These are phyloP conservation scores for Thymelicus acteon DNA, from an alignment of 2,888 invertebrate species.

Conservation along the genomic window DNA sequence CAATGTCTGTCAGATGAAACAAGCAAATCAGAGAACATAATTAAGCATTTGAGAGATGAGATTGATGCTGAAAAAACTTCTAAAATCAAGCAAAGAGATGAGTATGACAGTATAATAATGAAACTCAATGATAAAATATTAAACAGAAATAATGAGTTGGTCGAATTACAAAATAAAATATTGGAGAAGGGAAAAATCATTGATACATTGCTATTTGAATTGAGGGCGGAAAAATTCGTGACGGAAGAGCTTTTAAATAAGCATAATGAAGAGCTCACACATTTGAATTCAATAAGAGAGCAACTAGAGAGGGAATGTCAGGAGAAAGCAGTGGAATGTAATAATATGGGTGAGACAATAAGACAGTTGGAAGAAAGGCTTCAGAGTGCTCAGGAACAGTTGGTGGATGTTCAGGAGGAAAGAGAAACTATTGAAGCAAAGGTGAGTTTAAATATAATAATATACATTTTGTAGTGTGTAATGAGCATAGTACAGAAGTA, in stretches of 20 bases:
- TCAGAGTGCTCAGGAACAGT: conserved; percentile 50
- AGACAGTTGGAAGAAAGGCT: not conserved
- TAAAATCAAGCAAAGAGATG: conserved; percentile 63
- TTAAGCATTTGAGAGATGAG: conserved; percentile 59
- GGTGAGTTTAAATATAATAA: too few relatives aligned
- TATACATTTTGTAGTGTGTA: not conserved
- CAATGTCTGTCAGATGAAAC: conserved; percentile 66
- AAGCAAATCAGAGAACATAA: conserved; percentile 60
- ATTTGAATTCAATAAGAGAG: conserved; percentile 50
- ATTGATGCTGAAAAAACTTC: conserved; percentile 62
- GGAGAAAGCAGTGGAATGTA: too few relatives aligned
- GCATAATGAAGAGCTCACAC: conserved; percentile 53
- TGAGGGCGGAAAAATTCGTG: conserved; percentile 61
- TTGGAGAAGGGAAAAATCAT: conserved; percentile 67
- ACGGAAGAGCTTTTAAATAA: conserved; percentile 54
- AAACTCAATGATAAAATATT: conserved; percentile 71
- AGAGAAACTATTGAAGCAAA: too few relatives aligned
- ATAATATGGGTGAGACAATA: not conserved
- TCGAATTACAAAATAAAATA: conserved; percentile 70
- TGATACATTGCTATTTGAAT: conserved; percentile 59
- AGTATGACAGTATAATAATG: conserved; percentile 68
- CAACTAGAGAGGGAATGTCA: conserved; percentile 52
- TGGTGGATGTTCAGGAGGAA: conserved; percentile 65
- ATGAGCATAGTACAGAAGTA: too few relatives aligned
- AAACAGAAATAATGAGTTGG: conserved; percentile 73